A percentile compares a stretch with the other conserved stretches of the same genome.
Conservation (phyloP, 2,888 invertebrate species). For the Luffia ferchaultella region DNA sequence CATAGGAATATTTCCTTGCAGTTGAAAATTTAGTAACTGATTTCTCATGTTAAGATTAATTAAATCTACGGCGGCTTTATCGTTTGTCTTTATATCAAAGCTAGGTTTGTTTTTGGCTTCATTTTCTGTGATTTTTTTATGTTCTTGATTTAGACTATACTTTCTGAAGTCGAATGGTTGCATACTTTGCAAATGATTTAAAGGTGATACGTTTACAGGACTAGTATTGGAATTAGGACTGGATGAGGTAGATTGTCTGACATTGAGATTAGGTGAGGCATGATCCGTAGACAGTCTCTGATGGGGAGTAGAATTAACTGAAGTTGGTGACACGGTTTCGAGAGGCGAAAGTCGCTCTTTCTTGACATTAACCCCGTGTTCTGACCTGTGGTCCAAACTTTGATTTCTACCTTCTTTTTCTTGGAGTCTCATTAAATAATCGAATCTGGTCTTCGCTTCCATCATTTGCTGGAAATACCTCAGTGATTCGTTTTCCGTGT, state of each 20-base stretch:
- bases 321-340: constrained; percentile 32
- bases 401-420: constrained; percentile 33
- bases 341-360: constrained; percentile 42
- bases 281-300: constrained; percentile 42
- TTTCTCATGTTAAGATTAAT: constrained; percentile 70
- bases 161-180: constrained; percentile 94
- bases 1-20: constrained; percentile 67
- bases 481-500: constrained; percentile 38
- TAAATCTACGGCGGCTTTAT: constrained; percentile 64
- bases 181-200: constrained; percentile 93
- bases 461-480: constrained; percentile 55
- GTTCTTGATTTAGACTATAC: constrained; percentile 37
- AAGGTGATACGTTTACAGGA: constrained; percentile 76
- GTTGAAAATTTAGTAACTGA: constrained; percentile 69
- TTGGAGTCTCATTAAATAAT: constrained; percentile 47
- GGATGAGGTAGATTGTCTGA: constrained; percentile 52
- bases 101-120: constrained; percentile 49
- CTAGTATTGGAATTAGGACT: constrained; percentile 61
- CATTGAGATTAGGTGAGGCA: constrained; percentile 45
- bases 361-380: constrained; percentile 24
- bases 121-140: constrained; percentile 42
- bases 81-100: constrained; percentile 37
- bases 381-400: constrained; percentile 19
- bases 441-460: constrained; percentile 50
- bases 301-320: constrained; percentile 29